Evolutionary conservation across 2,888 invertebrate genomes (phyloP).

Genomic region (Morpho deidamia): DNA sequence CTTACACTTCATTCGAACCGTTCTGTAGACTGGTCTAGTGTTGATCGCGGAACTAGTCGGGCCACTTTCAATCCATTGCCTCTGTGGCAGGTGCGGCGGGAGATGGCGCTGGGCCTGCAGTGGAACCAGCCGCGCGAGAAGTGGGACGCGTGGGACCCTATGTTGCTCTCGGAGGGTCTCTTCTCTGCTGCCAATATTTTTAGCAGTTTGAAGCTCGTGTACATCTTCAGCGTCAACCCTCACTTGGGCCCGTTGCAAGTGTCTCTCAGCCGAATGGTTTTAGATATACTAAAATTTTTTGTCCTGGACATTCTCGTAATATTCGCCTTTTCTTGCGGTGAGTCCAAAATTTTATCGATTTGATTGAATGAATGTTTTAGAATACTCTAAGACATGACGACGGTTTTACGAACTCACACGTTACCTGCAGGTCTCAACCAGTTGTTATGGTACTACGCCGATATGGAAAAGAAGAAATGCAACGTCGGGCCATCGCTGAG

Average conservation of each 20-base stretch:
- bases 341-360: constrained; percentile 53
- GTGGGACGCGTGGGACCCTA: constrained; percentile 99
- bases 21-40: no score
- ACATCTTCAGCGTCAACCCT: constrained; percentile 98
- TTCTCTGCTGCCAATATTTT: constrained; percentile 98
- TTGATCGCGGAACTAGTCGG: no score
- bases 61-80: no score
- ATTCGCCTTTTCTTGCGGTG: constrained; percentile 97
- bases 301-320: constrained; percentile 94
- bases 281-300: constrained; percentile 98
- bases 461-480: constrained; percentile 91
- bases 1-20: no score
- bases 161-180: constrained; percentile 95
- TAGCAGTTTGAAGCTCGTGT: constrained; percentile 96
- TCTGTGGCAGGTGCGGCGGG: constrained; percentile 87
- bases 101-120: constrained; percentile 78
- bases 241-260: constrained; percentile 98
- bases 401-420: no score
- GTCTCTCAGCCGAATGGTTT: constrained; percentile 94
- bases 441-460: constrained; percentile 93
- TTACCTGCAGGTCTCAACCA: constrained; percentile 85
- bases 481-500: constrained; percentile 75
- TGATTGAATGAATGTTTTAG: no score
- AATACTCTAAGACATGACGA: no score
- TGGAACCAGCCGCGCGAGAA: constrained; percentile 88